phyloP scores from a whole-genome alignment of 2,888 invertebrate species.

The Epistrophe grossulariae region DNA sequence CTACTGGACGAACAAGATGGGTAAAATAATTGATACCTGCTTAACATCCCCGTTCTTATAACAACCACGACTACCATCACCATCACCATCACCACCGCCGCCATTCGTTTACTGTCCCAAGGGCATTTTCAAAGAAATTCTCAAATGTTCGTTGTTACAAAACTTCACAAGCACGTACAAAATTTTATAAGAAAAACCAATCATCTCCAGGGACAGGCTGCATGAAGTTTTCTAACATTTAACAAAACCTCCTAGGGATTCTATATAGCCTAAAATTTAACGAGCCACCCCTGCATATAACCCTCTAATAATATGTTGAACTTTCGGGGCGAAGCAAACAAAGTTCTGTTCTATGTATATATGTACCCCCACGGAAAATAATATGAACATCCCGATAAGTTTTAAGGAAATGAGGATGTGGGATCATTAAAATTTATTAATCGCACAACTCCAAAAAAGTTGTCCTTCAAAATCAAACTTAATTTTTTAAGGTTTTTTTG shows the following conservation, averaged over 20 bases:
- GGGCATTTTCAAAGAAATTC: constrained; percentile 47
- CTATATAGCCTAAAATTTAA: constrained; percentile 47
- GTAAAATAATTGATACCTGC: constrained; percentile 67
- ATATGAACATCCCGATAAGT: constrained; percentile 52
- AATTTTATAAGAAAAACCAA: constrained; percentile 49
- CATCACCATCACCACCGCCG: background rate
- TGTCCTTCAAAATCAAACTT: constrained; percentile 57
- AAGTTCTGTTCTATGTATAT: constrained; percentile 13
- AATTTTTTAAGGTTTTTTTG: constrained; percentile 29
- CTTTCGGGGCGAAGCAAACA: constrained; percentile 28
- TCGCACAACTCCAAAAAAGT: constrained; percentile 20
- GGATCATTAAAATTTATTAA: constrained; percentile 70
- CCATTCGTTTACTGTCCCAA: constrained; percentile 4
- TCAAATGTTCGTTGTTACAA: constrained; percentile 41
- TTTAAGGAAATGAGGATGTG: constrained; percentile 65
- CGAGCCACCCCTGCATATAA: constrained; percentile 29
- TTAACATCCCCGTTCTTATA: constrained; percentile 7
- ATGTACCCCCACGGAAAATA: constrained; percentile 1
- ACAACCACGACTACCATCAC: constrained; percentile 3
- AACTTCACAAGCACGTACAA: constrained; percentile 55
- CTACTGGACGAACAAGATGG: constrained; percentile 57
- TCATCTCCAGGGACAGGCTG: constrained; percentile 52
- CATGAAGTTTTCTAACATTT: constrained; percentile 42
- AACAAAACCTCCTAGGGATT: constrained; percentile 35
- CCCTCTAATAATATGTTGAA: background rate